Conservation (phyloP, 2,797 vertebrate species). For the Hyperoplus immaculatus region DNA sequence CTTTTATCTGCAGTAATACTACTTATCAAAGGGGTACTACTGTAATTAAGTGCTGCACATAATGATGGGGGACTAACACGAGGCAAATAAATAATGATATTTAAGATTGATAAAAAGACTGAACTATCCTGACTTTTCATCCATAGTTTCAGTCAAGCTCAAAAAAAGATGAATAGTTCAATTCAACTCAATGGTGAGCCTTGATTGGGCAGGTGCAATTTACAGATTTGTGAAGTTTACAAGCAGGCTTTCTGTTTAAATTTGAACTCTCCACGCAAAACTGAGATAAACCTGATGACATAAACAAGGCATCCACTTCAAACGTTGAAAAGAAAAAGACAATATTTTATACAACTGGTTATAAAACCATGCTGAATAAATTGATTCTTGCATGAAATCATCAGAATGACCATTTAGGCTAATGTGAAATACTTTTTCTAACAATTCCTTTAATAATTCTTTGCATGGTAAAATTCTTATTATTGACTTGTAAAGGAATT, state of each 20-base stretch:
- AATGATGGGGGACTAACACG: background rate
- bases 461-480: background rate
- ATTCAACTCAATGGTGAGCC: background rate
- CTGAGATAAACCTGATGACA: background rate
- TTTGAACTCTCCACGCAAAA: background rate
- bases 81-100: background rate
- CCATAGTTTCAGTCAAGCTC: background rate
- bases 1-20: background rate
- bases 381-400: background rate
- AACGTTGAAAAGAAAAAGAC: background rate
- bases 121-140: background rate
- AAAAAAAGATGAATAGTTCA: background rate
- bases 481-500: background rate
- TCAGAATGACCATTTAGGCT: background rate
- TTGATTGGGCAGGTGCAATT: background rate
- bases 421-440: too few species aligned
- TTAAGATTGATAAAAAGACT: background rate
- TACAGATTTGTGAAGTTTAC: background rate
- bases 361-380: too few species aligned
- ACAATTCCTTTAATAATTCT: background rate
- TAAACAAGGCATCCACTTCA: background rate
- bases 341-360: background rate
- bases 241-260: background rate
- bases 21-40: background rate
- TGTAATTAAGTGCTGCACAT: background rate